A percentile compares a stretch with the other conserved stretches of the same genome.
These are phyloP conservation scores for Pangasius macronema DNA, from an alignment of 2,797 vertebrate species.

Conservation along the genomic window DNA sequence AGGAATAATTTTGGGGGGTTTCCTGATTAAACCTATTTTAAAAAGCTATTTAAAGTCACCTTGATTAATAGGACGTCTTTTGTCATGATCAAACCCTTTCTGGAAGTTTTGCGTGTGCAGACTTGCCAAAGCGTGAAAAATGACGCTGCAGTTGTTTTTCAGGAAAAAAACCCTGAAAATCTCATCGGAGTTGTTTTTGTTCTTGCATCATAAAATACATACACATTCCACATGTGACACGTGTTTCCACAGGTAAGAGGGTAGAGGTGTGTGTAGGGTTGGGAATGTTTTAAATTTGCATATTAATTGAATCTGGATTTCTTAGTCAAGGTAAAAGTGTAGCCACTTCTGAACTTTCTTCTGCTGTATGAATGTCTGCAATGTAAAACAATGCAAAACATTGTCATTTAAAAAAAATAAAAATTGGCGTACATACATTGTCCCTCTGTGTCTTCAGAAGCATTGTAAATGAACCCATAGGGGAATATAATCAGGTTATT, in stretches of 20 bases:
- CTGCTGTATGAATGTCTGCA: too few species aligned
- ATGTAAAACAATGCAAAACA: neutral
- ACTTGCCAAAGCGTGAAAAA: neutral
- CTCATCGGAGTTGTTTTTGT: neutral
- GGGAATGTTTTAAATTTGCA: too few species aligned
- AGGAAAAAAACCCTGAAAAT: neutral
- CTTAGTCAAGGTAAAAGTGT: neutral
- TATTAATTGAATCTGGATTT: neutral
- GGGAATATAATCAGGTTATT: constrained; percentile 28
- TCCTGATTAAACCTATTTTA: neutral
- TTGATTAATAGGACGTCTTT: neutral
- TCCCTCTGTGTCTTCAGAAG: constrained; percentile 32
- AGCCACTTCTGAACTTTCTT: neutral
- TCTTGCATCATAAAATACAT: neutral
- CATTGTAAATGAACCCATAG: constrained; percentile 1
- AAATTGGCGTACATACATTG: neutral
- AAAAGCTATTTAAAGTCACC: neutral
- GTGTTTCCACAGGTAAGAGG: neutral
- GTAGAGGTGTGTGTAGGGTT: neutral
- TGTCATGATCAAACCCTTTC: neutral
- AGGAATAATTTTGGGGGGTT: too few species aligned
- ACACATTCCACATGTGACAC: neutral
- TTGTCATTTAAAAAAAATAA: neutral
- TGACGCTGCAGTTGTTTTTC: neutral
- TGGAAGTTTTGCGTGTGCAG: neutral